Conservation (phyloP, 1,140 invertebrate species). For the Neomicropteryx cornuta region DNA sequence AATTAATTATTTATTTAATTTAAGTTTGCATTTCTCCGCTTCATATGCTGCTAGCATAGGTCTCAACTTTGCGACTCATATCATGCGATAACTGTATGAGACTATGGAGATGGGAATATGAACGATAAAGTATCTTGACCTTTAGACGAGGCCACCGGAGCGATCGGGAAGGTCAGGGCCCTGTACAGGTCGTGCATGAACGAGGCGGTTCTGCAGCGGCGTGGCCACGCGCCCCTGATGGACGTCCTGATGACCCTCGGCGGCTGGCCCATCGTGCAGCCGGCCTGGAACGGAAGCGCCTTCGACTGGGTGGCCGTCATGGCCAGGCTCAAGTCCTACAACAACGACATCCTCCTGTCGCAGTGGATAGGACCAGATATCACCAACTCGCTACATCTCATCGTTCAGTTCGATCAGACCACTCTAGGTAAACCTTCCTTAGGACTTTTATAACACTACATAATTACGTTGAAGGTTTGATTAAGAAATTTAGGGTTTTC, state of each 20-base stretch:
- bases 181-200: conserved; percentile 81
- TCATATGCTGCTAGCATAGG: no score
- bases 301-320: conserved; percentile 71
- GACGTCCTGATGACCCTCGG: conserved; percentile 62
- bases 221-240: conserved; percentile 60
- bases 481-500: no score
- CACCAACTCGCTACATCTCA: conserved; percentile 75
- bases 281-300: conserved; percentile 45
- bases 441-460: no score
- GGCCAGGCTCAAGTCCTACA: conserved; percentile 64
- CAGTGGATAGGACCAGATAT: conserved; percentile 83
- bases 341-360: conserved; percentile 73
- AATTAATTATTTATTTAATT: no score
- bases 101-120: no score
- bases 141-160: no score
- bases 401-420: conserved; percentile 83
- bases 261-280: conserved; percentile 72
- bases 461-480: no score
- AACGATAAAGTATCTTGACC: no score
- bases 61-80: no score
- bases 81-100: no score
- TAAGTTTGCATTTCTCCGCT: no score
- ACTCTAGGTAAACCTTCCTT: conserved; percentile 46
- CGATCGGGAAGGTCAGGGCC: conserved; percentile 69
- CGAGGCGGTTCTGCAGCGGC: conserved; percentile 52